Evolutionary conservation across 2,113 vertebrate species (phyloP).

Genomic region (Lepisosteus oculatus): DNA sequence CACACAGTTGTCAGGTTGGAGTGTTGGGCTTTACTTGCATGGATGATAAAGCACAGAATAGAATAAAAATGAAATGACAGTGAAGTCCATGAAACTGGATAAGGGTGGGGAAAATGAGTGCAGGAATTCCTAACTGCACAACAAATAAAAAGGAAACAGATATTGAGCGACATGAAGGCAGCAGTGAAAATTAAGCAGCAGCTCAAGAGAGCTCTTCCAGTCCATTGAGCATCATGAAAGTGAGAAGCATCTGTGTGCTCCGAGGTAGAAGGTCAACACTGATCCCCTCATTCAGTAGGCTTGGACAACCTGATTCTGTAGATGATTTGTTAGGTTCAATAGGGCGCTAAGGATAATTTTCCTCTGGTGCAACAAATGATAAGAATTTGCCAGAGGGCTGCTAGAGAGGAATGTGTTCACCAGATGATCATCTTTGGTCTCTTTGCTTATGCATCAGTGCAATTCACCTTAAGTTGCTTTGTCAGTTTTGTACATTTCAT

Average conservation of each 20-base stretch:
- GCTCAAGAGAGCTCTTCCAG: slow-evolving; percentile 5
- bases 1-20: too few relatives aligned
- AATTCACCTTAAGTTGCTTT: not conserved
- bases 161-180: not conserved
- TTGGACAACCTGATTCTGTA: slow-evolving; percentile 5
- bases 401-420: not conserved
- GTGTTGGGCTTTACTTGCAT: too few relatives aligned
- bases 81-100: not conserved
- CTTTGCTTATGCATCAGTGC: not conserved
- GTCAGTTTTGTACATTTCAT: not conserved
- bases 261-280: slow-evolving; percentile 4
- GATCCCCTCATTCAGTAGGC: not conserved
- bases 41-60: too few relatives aligned
- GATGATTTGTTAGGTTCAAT: slow-evolving; percentile 7
- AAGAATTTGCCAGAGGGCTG: not conserved
- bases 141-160: not conserved
- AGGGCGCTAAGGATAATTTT: not conserved
- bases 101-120: not conserved
- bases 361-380: not conserved
- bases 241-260: not conserved
- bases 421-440: not conserved
- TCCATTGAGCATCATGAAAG: not conserved
- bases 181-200: not conserved
- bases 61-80: too few relatives aligned
- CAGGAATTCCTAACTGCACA: not conserved